Evolutionary conservation across 2,797 vertebrate species (phyloP), one percentile per base, ranked within the genome.

Genomic region (Pogoniulus pusillus): DNA sequence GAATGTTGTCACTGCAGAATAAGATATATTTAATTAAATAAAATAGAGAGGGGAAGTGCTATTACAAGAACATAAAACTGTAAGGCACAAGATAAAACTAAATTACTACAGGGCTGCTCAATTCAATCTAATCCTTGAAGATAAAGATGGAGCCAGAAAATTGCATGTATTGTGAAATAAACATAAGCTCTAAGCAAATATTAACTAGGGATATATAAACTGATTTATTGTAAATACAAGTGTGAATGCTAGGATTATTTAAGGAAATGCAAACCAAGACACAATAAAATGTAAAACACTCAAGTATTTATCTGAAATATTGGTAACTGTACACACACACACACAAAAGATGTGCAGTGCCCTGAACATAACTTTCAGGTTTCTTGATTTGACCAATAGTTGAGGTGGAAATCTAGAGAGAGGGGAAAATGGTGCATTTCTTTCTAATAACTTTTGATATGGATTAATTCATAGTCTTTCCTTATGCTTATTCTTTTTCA

Each of bases 11-110:
- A 95, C 97, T 94, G 96, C 97, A 96, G 97, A 98, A 97, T 97
- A 97, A 97, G 96, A 98, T 96, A 98, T 98, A 98, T 97, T 97
- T 97, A 97, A 98, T 98, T 98, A 98, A 97, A 97, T 97, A 97
- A 97, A 97, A 97, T 94, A 93, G 92, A 94, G 83, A 95, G 95
- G 84, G 87, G 83, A 96, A 97, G 96, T 96, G 96, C 96, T 96
- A 96, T 97, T 98, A 97, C 97, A 96, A 96, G 96, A 97, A 95
- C 96, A 97, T 97, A 97, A 97, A 98, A 98, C 96, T 97, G 96
- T 97, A 97, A 97, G 96, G 96, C 97, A 94, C 72, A 92, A 97
- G 97, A 97, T 97, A 98, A 98, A 98, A 97, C 96, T 95, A 97
- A 98, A 98, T 98, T 98, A 98, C 97, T 97, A 97, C 96, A 96